Evolutionary conservation across 1,140 invertebrate species (phyloP).

Genomic region (Yoshiicerus persimilis): DNA sequence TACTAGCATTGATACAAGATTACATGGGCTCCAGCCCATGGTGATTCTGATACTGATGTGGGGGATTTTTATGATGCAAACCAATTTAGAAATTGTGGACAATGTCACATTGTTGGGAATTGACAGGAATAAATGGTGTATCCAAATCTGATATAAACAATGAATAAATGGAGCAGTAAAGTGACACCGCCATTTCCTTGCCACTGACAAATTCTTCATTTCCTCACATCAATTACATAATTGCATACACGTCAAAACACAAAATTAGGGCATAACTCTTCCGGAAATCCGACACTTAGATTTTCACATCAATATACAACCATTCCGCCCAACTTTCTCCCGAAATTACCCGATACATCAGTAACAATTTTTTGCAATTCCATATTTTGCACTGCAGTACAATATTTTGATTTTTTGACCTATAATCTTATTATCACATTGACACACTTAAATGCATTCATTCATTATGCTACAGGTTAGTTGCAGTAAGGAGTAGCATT

Average conservation of each 20-base stretch:
- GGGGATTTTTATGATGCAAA: conserved; percentile 24
- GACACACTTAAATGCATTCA: too few relatives aligned
- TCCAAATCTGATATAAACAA: conserved; percentile 36
- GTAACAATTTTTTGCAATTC: too few relatives aligned
- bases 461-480: too few relatives aligned
- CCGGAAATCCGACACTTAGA: too few relatives aligned
- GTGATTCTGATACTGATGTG: conserved; percentile 24
- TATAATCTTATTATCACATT: too few relatives aligned
- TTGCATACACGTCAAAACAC: neutral
- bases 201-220: neutral
- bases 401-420: too few relatives aligned
- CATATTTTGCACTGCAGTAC: too few relatives aligned
- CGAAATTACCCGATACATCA: too few relatives aligned
- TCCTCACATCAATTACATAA: neutral
- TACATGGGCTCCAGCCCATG: conserved; percentile 24
- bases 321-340: too few relatives aligned
- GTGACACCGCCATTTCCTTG: neutral
- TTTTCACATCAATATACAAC: too few relatives aligned
- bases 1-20: conserved; percentile 24
- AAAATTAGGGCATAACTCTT: too few relatives aligned
- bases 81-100: conserved; percentile 19
- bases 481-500: too few relatives aligned
- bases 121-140: conserved; percentile 25
- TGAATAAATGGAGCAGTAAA: conserved; percentile 38
- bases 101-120: conserved; percentile 10